Evolutionary conservation across 2,797 vertebrate genomes (phyloP).

Genomic region (Aulostomus chinensis): DNA sequence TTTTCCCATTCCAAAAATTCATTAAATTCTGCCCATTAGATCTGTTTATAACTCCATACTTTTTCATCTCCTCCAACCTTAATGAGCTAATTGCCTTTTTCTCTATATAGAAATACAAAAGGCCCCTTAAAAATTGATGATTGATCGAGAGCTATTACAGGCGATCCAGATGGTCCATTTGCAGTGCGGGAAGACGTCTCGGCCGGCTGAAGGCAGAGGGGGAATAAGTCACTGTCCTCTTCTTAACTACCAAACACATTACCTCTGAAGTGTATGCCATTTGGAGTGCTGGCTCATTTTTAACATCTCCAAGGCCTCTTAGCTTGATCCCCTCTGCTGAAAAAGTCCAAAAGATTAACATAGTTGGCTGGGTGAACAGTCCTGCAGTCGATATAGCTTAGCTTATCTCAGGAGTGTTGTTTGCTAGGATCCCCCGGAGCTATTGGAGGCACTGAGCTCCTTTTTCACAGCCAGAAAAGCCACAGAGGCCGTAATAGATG

Average conservation of each 20-base stretch:
- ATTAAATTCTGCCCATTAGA: constrained; percentile 52
- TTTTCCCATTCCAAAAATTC: constrained; percentile 37
- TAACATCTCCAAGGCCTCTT: constrained; percentile 48
- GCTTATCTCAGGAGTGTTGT: constrained; percentile 56
- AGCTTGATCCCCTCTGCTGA: constrained; percentile 44
- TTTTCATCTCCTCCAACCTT: constrained; percentile 51
- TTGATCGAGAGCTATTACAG: constrained; percentile 64
- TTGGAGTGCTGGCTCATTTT: constrained; percentile 61
- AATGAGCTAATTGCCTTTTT: constrained; percentile 58
- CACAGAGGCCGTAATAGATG: constrained; percentile 29
- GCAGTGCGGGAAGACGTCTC: constrained; percentile 39
- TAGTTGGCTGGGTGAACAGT: constrained; percentile 34
- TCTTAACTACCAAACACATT: constrained; percentile 76
- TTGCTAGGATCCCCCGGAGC: constrained; percentile 31
- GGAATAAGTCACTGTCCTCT: constrained; percentile 72
- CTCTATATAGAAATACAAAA: constrained; percentile 62
- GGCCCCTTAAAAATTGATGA: constrained; percentile 63
- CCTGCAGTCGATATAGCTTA: constrained; percentile 50
- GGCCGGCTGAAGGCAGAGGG: constrained; percentile 48
- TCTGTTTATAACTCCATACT: constrained; percentile 61
- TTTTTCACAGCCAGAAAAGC: constrained; percentile 22
- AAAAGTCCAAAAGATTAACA: constrained; percentile 57
- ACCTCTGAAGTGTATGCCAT: constrained; percentile 68
- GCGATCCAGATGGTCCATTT: constrained; percentile 75
- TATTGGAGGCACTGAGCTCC: constrained; percentile 26